These are phyloP conservation scores for Machimus atricapillus DNA, from an alignment of 2,888 invertebrate genomes.

Conservation along the genomic window DNA sequence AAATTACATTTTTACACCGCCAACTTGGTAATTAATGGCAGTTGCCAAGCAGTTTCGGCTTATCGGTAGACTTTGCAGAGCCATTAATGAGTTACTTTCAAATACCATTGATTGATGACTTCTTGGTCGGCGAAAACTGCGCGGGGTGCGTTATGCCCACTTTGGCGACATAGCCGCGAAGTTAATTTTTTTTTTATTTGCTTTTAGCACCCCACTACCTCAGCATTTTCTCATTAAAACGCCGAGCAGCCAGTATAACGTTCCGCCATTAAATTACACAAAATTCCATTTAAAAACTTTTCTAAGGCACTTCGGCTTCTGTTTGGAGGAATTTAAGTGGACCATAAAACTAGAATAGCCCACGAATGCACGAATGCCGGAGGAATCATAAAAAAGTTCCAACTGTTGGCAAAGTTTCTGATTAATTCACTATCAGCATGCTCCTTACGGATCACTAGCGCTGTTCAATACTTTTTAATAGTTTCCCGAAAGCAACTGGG, in stretches of 20 bases:
- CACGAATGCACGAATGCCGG: background rate
- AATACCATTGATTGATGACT: conserved; percentile 27
- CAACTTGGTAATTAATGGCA: background rate
- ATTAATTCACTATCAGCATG: conserved; percentile 22
- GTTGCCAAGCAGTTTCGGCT: background rate
- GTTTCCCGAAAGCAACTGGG: background rate
- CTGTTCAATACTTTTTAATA: conserved; percentile 2
- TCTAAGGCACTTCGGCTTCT: background rate
- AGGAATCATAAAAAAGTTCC: conserved; percentile 4
- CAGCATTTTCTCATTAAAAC: background rate
- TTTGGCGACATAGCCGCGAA: background rate
- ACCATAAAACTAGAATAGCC: background rate
- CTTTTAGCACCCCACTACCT: background rate
- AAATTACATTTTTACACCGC: conserved; percentile 5
- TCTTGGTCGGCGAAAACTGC: background rate
- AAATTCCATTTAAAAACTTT: conserved; percentile 30
- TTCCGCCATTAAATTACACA: conserved; percentile 14
- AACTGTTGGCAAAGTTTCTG: background rate
- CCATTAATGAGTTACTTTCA: conserved; percentile 28
- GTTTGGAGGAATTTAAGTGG: background rate
- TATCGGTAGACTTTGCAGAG: background rate
- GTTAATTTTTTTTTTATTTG: background rate
- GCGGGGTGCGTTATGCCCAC: background rate
- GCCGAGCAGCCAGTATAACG: background rate
- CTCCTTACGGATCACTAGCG: conserved; percentile 8